Evolutionary conservation across 2,888 invertebrate genomes (phyloP), one percentile per base, ranked within the genome.

Genomic region (Schizotus pectinicornis): DNA sequence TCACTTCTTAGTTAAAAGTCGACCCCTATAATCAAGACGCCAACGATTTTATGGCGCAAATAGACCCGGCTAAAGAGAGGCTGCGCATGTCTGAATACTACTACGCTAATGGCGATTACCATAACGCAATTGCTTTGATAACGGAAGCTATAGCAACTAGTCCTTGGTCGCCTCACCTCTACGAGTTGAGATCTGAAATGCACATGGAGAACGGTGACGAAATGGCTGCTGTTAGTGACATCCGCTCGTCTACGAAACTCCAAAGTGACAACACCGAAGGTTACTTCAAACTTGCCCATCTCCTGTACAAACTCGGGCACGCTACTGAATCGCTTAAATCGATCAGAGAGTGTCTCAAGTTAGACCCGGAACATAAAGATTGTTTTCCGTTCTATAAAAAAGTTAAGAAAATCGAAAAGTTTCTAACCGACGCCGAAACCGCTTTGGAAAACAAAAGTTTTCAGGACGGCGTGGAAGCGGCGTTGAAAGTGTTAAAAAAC

Each of bases 311-410:
- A 67, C 85, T 95, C 52, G 99, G 98, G 2, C 94, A 98, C 70
- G 93, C 95, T 42, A 90, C 91, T 12, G 95, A 95, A 70, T 87
- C 96, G 0, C 82, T 99, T 34, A 92, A 89, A 80, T 95, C 98
- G 80, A 90, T 99, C 64, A 88, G 99, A 12, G 98, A 99, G 79
- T 99, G 99, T 78, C 84, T 99, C 11, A 96, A 94, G 77, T 82
- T 98, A 37, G 98, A 99, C 80, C 98, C 98, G 0, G 99, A 99
- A 71, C 97, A 99, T 81, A 95, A 95, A 81, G 85, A 90, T 70
- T 99, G 98, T 80, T 96, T 96, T 80, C 89, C 92, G 12, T 90
- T 96, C 74, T 99, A 99, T 82, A 99, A 98, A 79, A 94, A 92
- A 77, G 83, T 98, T 32, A 96, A 96, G 77, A 96, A 97, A 77